Conservation (phyloP, 2,888 invertebrate species). For the Dichetophora obliterata region DNA sequence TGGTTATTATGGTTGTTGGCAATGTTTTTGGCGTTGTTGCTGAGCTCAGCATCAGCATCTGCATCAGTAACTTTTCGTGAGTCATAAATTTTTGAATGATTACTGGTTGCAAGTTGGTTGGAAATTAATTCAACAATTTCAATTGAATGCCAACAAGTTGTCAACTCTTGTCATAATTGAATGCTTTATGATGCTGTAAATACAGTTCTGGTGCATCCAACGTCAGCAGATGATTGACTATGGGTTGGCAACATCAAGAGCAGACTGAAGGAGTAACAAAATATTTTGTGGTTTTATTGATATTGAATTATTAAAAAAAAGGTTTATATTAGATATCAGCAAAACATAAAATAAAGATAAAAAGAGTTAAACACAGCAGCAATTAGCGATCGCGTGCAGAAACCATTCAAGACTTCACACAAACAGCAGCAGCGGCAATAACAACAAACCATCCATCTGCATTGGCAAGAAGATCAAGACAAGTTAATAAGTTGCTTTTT, state of each 20-base stretch:
- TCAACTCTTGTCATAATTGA: constrained; percentile 29
- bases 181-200: constrained; percentile 13
- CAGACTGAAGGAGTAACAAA: background rate
- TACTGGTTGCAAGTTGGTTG: background rate
- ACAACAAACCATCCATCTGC: background rate
- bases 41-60: background rate
- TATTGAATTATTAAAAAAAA: too few species aligned
- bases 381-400: constrained; percentile 18
- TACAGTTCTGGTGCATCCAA: background rate
- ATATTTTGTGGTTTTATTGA: background rate
- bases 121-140: constrained; percentile 30
- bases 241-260: background rate
- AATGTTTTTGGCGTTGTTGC: background rate
- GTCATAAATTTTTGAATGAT: constrained; percentile 37
- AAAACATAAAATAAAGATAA: background rate
- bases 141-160: constrained; percentile 36
- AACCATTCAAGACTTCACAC: constrained; percentile 5
- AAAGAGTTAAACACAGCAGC: background rate
- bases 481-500: background rate
- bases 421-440: constrained; percentile 4
- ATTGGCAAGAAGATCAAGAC: background rate
- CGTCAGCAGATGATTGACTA: background rate
- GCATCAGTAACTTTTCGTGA: constrained; percentile 20
- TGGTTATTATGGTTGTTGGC: background rate
- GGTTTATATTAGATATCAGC: background rate